These are phyloP conservation scores for Drosophila hydei DNA, from an alignment of 1,140 invertebrate species.

Conservation along the genomic window DNA sequence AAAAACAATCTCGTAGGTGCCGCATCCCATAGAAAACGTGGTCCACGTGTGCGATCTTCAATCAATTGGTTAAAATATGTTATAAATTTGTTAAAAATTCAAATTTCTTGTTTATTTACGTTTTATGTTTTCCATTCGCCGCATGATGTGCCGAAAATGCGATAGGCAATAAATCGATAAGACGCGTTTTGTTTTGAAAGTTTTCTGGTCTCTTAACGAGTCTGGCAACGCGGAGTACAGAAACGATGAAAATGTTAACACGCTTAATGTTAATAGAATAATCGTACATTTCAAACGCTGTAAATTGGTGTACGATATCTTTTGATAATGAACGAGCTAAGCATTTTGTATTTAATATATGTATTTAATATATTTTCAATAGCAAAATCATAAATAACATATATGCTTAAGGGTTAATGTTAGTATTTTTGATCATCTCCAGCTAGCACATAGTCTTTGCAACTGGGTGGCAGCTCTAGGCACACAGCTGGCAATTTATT, in stretches of 20 bases:
- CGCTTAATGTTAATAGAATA: too few species aligned
- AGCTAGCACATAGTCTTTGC: not conserved
- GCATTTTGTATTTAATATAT: too few species aligned
- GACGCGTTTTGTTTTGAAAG: not conserved
- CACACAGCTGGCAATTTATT: conserved; percentile 39
- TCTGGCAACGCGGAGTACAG: not conserved
- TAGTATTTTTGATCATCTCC: not conserved
- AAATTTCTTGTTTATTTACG: not conserved
- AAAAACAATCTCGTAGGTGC: conserved; percentile 37
- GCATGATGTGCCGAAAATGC: not conserved
- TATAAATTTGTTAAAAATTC: not conserved
- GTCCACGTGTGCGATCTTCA: not conserved
- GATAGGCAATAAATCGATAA: conserved; percentile 3
- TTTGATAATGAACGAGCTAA: too few species aligned
- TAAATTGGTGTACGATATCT: too few species aligned
- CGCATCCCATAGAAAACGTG: conserved; percentile 27
- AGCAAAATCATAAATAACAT: too few species aligned
- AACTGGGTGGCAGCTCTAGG: conserved; percentile 12
- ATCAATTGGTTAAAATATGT: not conserved
- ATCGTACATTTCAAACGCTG: too few species aligned
- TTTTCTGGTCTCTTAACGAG: not conserved
- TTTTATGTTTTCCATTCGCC: not conserved
- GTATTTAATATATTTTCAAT: too few species aligned
- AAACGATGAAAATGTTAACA: not conserved
- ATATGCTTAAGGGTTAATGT: not conserved